Evolutionary conservation across 2,888 invertebrate genomes (phyloP), one percentile per base, ranked within the genome.

Genomic region (Clanis bilineata): DNA sequence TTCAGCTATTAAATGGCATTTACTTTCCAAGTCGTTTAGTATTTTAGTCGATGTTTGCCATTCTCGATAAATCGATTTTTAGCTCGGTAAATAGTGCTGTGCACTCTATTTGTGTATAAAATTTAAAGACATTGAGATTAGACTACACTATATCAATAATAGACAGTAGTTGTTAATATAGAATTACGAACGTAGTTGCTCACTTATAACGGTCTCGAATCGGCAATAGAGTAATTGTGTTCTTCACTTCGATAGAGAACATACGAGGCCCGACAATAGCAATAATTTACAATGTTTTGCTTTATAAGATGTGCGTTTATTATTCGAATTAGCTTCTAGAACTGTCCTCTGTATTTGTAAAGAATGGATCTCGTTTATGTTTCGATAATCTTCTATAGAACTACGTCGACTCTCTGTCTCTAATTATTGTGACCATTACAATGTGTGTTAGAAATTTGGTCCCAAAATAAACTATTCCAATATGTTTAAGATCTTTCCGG

Each of bases 101-200:
- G 32, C 32, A 18, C 51, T 51, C 51, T 18, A 10, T 51, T 15
- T 18, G 18, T 32, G 28, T 51, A 28, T 47, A 23, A 25, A 28
- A 51, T 18, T 18, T 51, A 51, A 51, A 51, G 51, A 51, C 51
- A 51, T 51, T 51, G 51, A 28, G 32, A 32, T 51, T 47, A 51
- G 51, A 38, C 65, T 58, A 63, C 51, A 41, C 32, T 51, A n/a
- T 45, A 51, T 51, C 15, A 4, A 18, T 15, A 51, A 32, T 51
- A 32, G 51, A 32, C 51, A 51, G 32, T 51, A 51, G 51, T 51
- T 32, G 10, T 51, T 51, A 51, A 51, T 32, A 32, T 51, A 51
- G 47, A 5, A 32, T 51, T 51, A 51, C 18, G 51, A 51, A 51
- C 15, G 15, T 51, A 51, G 51, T 51, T 51, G 51, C 51, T 51